Evolutionary conservation across 2,888 invertebrate species (phyloP), one percentile per base, ranked within the genome.

Genomic region (Molorchus minor): DNA sequence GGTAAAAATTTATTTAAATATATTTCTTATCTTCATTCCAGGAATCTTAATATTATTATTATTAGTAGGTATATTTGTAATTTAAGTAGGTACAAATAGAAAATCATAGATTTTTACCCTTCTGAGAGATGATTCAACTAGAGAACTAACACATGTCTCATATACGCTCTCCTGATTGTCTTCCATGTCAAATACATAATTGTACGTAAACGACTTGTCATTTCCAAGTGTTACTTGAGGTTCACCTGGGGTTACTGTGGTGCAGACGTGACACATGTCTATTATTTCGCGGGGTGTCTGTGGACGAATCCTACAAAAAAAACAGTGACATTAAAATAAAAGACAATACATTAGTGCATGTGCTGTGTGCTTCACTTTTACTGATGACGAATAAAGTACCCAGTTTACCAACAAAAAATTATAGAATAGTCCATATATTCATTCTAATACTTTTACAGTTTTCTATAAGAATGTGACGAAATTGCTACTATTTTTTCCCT

Each of bases 191-290:
- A 94, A 98, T 41, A 98, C 97, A 80, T 91, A 91, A 83, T 99
- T 96, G 82, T 94, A 99, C 17, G 98, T 98, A 83, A 97, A 98
- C 43, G 94, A 92, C 76, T 96, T 94, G 82, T 97, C 96, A 33
- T 92, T 89, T 53, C 97, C 97, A 38, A 98, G 85, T 66, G 93
- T 89, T 30, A 98, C 91, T 78, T 96, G 96, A 0, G 95, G 96
- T 73, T 96, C 96, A 36, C 90, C 92, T 0, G 92, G 90, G 15
- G 92, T 89, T 16, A 97, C 96, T 55, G 89, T 86, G 0, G 96
- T 96, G 81, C 97, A 98, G 56, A 95, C 86, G 60, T 94, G 91
- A 79, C 96, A 96, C 88, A 96, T 94, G 79, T 98, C 97, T 62
- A 98, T 92, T 72, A 93, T 86, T 82, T 98, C 98, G 13, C 92